Conservation (phyloP, 1,140 invertebrate species). For the Berghia stephanieae region DNA sequence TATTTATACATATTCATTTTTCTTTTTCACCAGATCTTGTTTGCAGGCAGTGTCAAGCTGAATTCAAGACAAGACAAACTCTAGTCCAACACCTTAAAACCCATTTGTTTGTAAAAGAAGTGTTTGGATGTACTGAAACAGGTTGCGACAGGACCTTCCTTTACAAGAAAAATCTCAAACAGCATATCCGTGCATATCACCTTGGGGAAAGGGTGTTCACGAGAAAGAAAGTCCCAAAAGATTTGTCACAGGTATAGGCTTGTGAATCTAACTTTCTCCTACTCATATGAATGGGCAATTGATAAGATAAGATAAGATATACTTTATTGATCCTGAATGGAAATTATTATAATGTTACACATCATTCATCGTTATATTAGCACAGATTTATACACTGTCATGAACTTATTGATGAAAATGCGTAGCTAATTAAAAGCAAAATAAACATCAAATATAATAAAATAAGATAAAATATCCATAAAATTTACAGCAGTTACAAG, state of each 20-base stretch:
- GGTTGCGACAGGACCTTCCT: conserved; percentile 13
- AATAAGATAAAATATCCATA: too few species aligned
- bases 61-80: conserved; percentile 20
- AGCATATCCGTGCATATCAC: conserved; percentile 24
- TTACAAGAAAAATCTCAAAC: conserved; percentile 27
- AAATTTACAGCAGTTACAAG: too few species aligned
- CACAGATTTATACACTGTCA: too few species aligned
- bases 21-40: background rate
- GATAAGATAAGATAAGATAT: background rate
- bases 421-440: too few species aligned
- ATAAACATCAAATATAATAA: too few species aligned
- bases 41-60: background rate
- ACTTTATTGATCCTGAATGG: background rate
- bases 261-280: too few species aligned
- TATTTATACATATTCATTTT: background rate
- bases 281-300: background rate
- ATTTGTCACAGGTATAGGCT: too few species aligned
- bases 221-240: too few species aligned
- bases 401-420: too few species aligned
- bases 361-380: background rate
- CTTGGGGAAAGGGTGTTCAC: conserved; percentile 7
- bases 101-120: background rate
- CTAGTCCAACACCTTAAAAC: conserved; percentile 23
- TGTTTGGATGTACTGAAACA: background rate
- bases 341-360: background rate